Base-by-base conservation (phyloP, 2,113 vertebrate species). In the Nothoprocta pentlandii region DNA sequence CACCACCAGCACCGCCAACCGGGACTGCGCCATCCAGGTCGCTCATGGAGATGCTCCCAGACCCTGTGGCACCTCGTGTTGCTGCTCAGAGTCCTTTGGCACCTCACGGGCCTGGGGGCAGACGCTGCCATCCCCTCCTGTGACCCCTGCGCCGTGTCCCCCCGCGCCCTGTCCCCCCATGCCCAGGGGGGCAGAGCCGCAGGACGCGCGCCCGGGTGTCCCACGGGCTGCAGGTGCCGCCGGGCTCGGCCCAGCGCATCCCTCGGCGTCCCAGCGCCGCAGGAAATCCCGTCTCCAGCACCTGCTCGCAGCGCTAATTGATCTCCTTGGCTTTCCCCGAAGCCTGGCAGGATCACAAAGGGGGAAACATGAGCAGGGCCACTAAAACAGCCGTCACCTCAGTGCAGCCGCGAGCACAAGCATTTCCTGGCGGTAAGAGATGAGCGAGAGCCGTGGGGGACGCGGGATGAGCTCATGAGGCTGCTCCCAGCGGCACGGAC, bases 301-400 rank as follows among this genome's bases (percentile, higher is more conserved):
- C 87, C 93, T 93, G 88, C 90, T 95, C 41, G 0, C 82, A 81
- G 87, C 87, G 26, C 89, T 90, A 85, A 93, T 93, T 94, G 92
- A 92, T 95, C 93, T 94, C 0, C 71, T 80, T 51, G 67, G 59
- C 69, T 88, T 97, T 94, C 77, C 83, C 93, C 84, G 73, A 79
- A 92, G 88, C 69, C 92, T 92, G 95, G 95, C 96, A 94, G 85
- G 82, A 84, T 92, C 94, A 95, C 92, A 93, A 94, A 95, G 49
- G 44, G 41, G 53, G 96, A 96, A 95, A 95, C 81, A 80, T 25
- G 92, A 96, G 92, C 63, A 28, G 1, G 1, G 71, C 75, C 73
- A 21, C 77, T 95, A 82, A 93, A 95, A 75, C 75, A 95, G 88
- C 88, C 85, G 95, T 73, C 2, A 0, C 87, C 88, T 95, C 58